Percentiles rank a stretch among this genome's conserved stretches.
Evolutionary conservation across 2,113 vertebrate genomes (phyloP).

Genomic region (Capricornis sumatraensis): DNA sequence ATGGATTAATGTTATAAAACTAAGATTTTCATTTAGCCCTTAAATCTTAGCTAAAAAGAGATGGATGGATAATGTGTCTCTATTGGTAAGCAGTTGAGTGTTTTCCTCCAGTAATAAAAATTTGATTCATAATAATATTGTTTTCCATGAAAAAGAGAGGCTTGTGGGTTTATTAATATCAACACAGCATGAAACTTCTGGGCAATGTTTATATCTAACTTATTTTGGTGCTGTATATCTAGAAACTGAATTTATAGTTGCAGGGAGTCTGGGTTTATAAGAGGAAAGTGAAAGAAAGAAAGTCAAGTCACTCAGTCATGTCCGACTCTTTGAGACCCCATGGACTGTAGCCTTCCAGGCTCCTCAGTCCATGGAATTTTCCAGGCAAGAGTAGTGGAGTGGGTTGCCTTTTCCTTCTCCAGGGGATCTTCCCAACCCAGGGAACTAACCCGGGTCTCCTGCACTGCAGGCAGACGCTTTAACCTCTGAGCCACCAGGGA

Average conservation of each 20-base stretch:
- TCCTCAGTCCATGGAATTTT: too few species aligned
- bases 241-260: not conserved
- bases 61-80: not conserved
- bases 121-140: constrained; percentile 9
- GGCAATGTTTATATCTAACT: not conserved
- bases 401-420: too few species aligned
- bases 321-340: too few species aligned
- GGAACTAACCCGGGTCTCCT: too few species aligned
- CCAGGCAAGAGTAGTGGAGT: too few species aligned
- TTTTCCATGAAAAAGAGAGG: not conserved
- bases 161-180: not conserved
- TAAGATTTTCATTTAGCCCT: not conserved
- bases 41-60: not conserved
- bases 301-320: too few species aligned
- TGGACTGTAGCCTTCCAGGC: too few species aligned
- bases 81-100: not conserved
- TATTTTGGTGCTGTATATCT: not conserved
- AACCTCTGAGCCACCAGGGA: too few species aligned
- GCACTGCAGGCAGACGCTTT: too few species aligned
- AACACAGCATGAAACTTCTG: not conserved
- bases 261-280: not conserved
- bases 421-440: too few species aligned
- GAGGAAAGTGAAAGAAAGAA: not conserved
- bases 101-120: not conserved
- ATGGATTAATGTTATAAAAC: not conserved